phyloP scores from a whole-genome alignment of 2,888 invertebrate genomes.

The Macrophya alboannulata region DNA sequence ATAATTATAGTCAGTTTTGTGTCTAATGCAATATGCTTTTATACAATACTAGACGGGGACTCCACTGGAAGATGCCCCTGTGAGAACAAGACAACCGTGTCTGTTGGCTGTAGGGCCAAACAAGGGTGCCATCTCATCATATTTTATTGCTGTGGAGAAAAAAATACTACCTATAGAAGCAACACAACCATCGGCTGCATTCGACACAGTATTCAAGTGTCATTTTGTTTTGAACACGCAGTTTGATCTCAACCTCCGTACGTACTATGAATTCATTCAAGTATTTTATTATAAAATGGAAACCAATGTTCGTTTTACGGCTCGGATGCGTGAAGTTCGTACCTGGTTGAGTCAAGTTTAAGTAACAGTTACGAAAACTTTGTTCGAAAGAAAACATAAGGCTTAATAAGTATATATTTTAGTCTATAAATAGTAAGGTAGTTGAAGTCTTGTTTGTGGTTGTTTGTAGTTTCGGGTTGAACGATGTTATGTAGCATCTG shows the following conservation, averaged over 20 bases:
- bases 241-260: constrained; percentile 46
- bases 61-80: constrained; percentile 23
- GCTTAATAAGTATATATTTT: not conserved
- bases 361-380: no score
- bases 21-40: not conserved
- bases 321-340: constrained; percentile 42
- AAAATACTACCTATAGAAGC: constrained; percentile 34
- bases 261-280: constrained; percentile 42
- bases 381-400: no score
- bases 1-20: not conserved
- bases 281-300: constrained; percentile 44
- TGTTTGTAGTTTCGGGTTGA: not conserved
- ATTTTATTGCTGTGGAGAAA: constrained; percentile 43
- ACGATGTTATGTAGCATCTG: not conserved
- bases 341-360: constrained; percentile 48
- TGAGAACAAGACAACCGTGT: constrained; percentile 32
- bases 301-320: constrained; percentile 14
- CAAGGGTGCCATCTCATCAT: constrained; percentile 32
- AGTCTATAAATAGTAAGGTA: not conserved
- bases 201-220: constrained; percentile 38
- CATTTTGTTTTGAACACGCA: constrained; percentile 45
- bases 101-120: constrained; percentile 50
- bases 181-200: constrained; percentile 29
- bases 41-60: constrained; percentile 37
- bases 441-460: not conserved